phyloP scores from a whole-genome alignment of 2,797 vertebrate genomes.

The Falco novaeseelandiae region DNA sequence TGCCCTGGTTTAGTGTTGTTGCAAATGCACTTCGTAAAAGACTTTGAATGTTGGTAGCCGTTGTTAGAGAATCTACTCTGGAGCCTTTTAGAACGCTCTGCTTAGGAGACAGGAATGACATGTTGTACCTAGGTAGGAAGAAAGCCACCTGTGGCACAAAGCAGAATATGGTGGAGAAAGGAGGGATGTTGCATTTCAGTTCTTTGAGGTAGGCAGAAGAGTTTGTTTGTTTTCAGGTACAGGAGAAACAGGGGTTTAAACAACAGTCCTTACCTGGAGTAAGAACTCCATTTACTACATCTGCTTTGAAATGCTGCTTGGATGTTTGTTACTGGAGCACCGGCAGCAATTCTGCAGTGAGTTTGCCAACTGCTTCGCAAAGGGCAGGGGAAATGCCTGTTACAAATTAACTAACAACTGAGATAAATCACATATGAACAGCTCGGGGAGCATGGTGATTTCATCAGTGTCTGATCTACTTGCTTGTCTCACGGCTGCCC shows the following conservation, averaged over 20 bases:
- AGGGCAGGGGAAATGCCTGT: neutral
- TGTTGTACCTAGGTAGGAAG: neutral
- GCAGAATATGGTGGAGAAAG: neutral
- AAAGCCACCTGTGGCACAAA: neutral
- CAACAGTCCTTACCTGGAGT: neutral
- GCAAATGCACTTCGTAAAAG: neutral
- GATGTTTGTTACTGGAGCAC: neutral
- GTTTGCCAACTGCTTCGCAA: neutral
- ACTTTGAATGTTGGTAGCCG: neutral
- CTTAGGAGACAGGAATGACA: neutral
- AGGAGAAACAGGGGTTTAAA: neutral
- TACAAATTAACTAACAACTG: neutral
- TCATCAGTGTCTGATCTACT: neutral
- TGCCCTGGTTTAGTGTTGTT: neutral
- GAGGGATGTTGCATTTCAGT: neutral
- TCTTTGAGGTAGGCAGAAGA: neutral
- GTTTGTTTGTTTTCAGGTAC: neutral
- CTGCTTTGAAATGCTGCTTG: rapidly evolving
- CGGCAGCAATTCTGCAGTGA: neutral
- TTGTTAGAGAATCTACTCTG: neutral
- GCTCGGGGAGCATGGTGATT: neutral
- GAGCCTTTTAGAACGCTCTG: neutral
- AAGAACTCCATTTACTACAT: neutral
- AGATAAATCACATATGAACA: neutral
- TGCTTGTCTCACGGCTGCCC: neutral